Conservation (phyloP, 2,113 vertebrate species). For the Tupaia chinensis region DNA sequence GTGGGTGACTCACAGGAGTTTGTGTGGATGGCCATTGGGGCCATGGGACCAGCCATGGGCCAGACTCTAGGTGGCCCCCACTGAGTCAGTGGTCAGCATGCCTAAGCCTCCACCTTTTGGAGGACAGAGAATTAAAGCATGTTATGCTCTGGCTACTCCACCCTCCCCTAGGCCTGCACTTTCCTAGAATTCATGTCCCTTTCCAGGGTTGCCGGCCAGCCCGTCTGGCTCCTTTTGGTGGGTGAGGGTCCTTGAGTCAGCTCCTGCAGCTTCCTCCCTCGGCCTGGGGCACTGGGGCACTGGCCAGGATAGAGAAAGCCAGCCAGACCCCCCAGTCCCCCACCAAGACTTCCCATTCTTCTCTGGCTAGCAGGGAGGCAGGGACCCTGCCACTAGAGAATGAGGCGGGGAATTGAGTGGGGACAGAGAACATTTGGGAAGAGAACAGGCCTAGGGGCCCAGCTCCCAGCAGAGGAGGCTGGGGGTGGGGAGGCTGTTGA, state of each 20-base stretch:
- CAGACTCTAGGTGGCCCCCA: accelerated
- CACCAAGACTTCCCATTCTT: background rate
- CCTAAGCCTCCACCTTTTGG: background rate
- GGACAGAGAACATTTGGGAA: too few species aligned
- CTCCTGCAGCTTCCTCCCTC: background rate
- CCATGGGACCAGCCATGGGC: background rate
- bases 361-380: background rate
- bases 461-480: background rate
- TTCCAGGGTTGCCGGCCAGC: too few species aligned
- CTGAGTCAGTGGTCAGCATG: background rate
- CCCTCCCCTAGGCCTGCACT: too few species aligned
- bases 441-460: background rate
- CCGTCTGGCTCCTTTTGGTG: too few species aligned
- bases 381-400: background rate
- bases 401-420: background rate
- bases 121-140: too few species aligned
- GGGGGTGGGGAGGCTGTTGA: background rate
- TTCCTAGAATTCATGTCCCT: too few species aligned
- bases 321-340: background rate
- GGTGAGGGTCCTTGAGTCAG: background rate
- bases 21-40: too few species aligned
- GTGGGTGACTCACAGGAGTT: background rate
- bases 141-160: too few species aligned
- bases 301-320: background rate
- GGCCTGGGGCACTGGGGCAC: background rate